Evolutionary conservation across 2,113 vertebrate genomes (phyloP).

Genomic region (Festucalex cinctus): DNA sequence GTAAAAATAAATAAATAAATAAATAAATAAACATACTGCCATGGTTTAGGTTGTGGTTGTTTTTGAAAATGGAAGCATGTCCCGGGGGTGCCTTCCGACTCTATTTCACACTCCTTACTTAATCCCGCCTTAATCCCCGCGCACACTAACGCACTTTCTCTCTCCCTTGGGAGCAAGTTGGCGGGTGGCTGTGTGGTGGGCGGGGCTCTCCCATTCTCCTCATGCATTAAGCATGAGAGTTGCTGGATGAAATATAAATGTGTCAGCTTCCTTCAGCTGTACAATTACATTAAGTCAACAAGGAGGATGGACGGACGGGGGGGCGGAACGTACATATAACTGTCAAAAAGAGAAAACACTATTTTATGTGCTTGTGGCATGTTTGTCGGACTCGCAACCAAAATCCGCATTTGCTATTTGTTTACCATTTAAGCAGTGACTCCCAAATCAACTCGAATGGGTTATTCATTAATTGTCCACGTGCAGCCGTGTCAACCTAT

Average conservation of each 20-base stretch:
- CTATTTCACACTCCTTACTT: slow-evolving; percentile 48
- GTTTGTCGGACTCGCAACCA: too few species aligned
- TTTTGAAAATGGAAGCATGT: background rate
- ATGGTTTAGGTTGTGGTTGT: background rate
- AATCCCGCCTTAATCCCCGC: slow-evolving; percentile 50
- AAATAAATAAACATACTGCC: background rate
- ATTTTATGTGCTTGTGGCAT: background rate
- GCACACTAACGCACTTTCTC: background rate
- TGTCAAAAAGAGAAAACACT: background rate
- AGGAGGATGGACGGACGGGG: background rate
- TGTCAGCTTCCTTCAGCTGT: slow-evolving; percentile 48
- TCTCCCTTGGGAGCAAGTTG: background rate
- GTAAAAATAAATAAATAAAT: background rate
- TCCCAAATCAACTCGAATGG: too few species aligned
- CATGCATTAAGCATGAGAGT: slow-evolving; percentile 65
- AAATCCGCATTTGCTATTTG: too few species aligned
- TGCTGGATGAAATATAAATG: slow-evolving; percentile 67
- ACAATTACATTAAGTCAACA: slow-evolving; percentile 54
- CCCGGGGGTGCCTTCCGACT: slow-evolving; percentile 32
- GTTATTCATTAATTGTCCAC: too few species aligned
- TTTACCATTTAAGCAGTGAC: too few species aligned
- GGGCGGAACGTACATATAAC: background rate
- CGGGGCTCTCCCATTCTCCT: slow-evolving; percentile 47
- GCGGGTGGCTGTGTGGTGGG: background rate
- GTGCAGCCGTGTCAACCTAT: too few species aligned